Evolutionary conservation across 2,797 vertebrate genomes (phyloP), one percentile per base, ranked within the genome.

Genomic region (Tapirus indicus): DNA sequence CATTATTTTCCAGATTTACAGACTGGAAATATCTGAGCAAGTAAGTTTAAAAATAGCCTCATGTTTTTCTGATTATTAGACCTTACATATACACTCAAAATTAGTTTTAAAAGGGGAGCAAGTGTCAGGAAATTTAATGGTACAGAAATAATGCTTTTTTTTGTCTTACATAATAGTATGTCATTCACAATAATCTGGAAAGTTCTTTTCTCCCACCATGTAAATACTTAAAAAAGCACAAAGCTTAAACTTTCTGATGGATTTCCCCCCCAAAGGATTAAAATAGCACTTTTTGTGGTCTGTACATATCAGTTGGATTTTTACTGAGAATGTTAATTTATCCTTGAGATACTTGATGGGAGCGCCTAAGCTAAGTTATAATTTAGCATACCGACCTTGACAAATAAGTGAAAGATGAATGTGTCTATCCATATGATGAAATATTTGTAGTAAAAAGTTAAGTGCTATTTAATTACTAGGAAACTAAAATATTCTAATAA

Each of bases 401-500:
- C n/a, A 94, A 86, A 75, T 66, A 78, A 96, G 64, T 88, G 54
- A 88, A 93, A 91, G 20, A 80, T 72, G 23, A 64, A 6, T 88
- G 2, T 38, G 9, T 77, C 68, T 72, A 52, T 85, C n/a, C 72
- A 52, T 56, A 16, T 52, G 47, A 93, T 92, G 69, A 84, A 84
- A 88, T 83, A 69, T n/a, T 77, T 88, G 32, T 71, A 41, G n/a
- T 66, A 60, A 89, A 90, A 80, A 79, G 4, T 82, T 94, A 77
- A 84, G 23, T 91, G 13, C 68, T 86, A 29, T 58, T 69, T 74
- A 82, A 27, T 62, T 87, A 27, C 54, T 93, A 88, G 49, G 56
- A 97, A 96, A 87, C 96, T 38, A 95, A 95, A 88, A 78, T 92
- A 92, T 54, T 52, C 85, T 75, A 95, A 72, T 72, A 44, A 88